Base-by-base conservation (phyloP, 92 coral and sea anemone genomes). In the Zoanthus sociatus region DNA sequence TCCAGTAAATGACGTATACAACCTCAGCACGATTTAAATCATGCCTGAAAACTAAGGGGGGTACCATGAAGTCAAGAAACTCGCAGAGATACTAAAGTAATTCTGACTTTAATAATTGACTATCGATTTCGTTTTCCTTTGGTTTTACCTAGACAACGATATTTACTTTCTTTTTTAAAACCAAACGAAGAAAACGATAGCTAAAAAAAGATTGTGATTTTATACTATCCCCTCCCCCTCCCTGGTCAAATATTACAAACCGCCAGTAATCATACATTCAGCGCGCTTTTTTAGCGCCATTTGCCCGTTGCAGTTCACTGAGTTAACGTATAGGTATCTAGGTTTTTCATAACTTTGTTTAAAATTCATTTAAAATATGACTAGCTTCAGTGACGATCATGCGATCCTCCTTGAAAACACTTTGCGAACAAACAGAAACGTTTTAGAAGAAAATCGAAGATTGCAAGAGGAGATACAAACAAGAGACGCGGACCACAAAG, bases 401-500 rank as follows among this genome's bases (percentile, higher is more conserved):
- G 86, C 72, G 6, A 17, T 78, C 64, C 78, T 87, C 7, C 86
- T 87, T 14, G 90, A 87, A 5, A 37, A 61, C 18, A 78, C 86
- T 13, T 45, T 87, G 3, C 51, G 61, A 33, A 77, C 30, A 37
- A 67, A 87, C 86, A 64, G 53, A 64, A 33, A 87, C 6, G 78
- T 87, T 18, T 7, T 87, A 1, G 86, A 66, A 31, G 86, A 87
- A 68, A 87, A 87, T 78, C 21, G 47, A 37, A 87, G 45, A n/a
- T 72, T 87, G 20, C 78, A 50, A 77, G 90, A 63, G 7, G 71
- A 78, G 21, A 1, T 87, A 13, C 79, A 70, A 87, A 53, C 58
- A 53, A 53, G 58, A 53, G 58, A 53, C 58, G 58, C 1, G 58
- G 58, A 53, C 4, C 58, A 53, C 58, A 53, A 53, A 53, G 58